These are phyloP conservation scores for Hipparchia semele DNA, from an alignment of 2,888 invertebrate genomes.

Conservation along the genomic window DNA sequence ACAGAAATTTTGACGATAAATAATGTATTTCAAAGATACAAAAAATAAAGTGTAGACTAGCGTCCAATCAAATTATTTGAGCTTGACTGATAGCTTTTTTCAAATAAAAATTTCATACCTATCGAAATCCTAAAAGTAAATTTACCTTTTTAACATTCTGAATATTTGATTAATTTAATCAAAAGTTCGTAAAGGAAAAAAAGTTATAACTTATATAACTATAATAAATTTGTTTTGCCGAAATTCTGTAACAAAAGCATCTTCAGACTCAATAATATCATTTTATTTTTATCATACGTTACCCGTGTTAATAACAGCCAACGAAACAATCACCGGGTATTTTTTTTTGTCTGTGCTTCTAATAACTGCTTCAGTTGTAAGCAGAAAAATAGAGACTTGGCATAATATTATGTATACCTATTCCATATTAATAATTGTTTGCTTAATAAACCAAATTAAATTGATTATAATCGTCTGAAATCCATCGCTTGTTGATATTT, in stretches of 20 bases:
- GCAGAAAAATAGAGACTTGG: no score
- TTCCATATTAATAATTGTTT: no score
- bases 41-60: background rate
- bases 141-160: constrained; percentile 5
- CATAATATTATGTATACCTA: no score
- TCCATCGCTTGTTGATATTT: no score
- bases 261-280: no score
- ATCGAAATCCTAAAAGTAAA: background rate
- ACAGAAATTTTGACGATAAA: background rate
- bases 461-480: no score
- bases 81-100: constrained; percentile 1
- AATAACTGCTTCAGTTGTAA: no score
- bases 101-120: background rate
- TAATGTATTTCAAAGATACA: background rate
- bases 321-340: no score
- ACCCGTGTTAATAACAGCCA: no score
- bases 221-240: background rate
- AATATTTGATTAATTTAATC: background rate
- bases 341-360: no score
- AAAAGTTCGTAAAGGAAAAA: background rate
- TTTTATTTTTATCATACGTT: no score
- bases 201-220: background rate
- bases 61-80: background rate
- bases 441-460: no score
- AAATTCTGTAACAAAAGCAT: background rate